Conservation (phyloP, 1,140 invertebrate species). For the Euborellia annulipes region DNA sequence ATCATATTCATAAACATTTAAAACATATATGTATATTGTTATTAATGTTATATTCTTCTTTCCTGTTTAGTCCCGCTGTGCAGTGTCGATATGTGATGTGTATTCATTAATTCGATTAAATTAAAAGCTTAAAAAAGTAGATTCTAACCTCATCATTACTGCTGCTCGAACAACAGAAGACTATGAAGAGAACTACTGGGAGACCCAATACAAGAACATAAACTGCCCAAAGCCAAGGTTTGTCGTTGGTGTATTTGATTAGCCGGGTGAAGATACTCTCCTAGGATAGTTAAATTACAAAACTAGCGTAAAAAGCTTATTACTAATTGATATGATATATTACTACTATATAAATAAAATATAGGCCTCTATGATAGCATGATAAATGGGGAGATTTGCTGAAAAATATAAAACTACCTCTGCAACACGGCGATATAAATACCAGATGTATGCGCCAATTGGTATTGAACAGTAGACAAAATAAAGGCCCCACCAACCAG, state of each 20-base stretch:
- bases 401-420: slow-evolving; percentile 36
- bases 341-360: background rate
- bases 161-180: slow-evolving; percentile 48
- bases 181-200: slow-evolving; percentile 56
- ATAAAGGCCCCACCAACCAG: slow-evolving; percentile 61
- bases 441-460: slow-evolving; percentile 48
- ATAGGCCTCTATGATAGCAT: background rate
- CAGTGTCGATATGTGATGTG: too few relatives aligned
- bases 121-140: slow-evolving; percentile 1
- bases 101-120: too few relatives aligned
- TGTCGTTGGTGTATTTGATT: slow-evolving; percentile 65
- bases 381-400: background rate
- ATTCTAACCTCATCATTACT: slow-evolving; percentile 1
- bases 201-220: slow-evolving; percentile 68
- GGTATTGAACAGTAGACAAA: slow-evolving; percentile 59
- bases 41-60: too few relatives aligned
- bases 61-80: too few relatives aligned
- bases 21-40: too few relatives aligned
- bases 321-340: background rate
- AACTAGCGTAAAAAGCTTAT: background rate
- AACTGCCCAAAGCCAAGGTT: slow-evolving; percentile 82
- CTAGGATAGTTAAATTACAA: slow-evolving; percentile 35
- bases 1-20: too few relatives aligned
- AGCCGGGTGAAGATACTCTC: slow-evolving; percentile 65
- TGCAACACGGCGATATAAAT: slow-evolving; percentile 41